Evolutionary conservation across 2,797 vertebrate species (phyloP).

Genomic region (Intellagama lesueurii): DNA sequence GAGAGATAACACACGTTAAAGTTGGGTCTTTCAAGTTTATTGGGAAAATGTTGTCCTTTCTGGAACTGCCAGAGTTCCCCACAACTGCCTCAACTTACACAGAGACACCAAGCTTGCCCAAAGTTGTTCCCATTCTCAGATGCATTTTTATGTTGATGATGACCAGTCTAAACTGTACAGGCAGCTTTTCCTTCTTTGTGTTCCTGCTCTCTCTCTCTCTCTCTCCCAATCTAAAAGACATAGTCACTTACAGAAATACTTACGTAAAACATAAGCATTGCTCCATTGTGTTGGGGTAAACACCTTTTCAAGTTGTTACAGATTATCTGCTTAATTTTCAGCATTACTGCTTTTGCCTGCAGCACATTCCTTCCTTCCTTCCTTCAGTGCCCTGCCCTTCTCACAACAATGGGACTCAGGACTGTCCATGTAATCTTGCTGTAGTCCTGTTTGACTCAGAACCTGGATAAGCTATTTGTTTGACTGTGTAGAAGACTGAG

Average conservation of each 20-base stretch:
- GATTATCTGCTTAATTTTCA: background rate
- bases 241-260: background rate
- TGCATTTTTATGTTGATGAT: background rate
- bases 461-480: no score
- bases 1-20: background rate
- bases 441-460: no score
- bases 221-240: background rate
- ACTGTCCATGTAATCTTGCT: no score
- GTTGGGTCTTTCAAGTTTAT: background rate
- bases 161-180: background rate
- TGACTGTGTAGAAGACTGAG: background rate
- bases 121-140: background rate
- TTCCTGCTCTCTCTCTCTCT: no score
- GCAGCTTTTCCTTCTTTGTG: background rate
- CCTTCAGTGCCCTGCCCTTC: background rate
- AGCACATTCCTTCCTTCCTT: background rate
- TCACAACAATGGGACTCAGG: background rate
- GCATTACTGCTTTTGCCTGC: background rate
- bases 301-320: background rate
- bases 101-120: background rate
- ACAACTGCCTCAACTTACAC: no score
- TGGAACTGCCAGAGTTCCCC: background rate
- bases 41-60: slow-evolving; percentile 7
- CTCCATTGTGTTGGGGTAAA: background rate
- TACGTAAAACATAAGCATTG: background rate